Conservation (phyloP, 2,797 vertebrate species). For the Halcyon badia region DNA sequence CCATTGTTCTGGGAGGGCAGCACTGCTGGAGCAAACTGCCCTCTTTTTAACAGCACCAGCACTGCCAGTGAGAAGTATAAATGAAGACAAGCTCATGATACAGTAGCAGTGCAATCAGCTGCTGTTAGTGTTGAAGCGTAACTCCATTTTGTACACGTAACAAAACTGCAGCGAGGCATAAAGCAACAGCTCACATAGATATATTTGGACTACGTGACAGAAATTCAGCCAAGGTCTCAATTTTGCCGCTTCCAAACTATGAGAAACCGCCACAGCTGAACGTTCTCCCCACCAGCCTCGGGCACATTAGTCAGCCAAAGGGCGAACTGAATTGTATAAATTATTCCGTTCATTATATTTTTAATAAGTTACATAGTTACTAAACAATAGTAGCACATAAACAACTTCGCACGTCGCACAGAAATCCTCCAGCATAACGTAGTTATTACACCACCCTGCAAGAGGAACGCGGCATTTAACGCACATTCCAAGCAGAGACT, state of each 20-base stretch:
- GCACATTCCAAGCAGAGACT: background rate
- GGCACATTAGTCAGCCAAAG: background rate
- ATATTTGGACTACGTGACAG: rapidly evolving
- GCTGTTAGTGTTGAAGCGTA: rapidly evolving
- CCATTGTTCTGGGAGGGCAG: background rate
- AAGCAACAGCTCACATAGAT: background rate
- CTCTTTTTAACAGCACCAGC: background rate
- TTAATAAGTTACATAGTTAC: background rate
- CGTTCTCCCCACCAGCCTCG: rapidly evolving
- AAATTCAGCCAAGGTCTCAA: rapidly evolving
- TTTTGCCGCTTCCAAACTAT: rapidly evolving
- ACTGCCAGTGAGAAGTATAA: rapidly evolving
- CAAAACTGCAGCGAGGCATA: background rate
- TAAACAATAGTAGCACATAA: background rate
- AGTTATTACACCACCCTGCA: rapidly evolving
- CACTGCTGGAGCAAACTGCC: background rate
- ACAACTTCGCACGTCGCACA: background rate
- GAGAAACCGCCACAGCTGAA: background rate
- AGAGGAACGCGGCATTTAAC: background rate
- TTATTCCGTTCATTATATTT: background rate
- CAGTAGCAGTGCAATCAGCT: background rate
- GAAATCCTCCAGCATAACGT: background rate
- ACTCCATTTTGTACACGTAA: background rate
- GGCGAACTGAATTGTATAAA: background rate
- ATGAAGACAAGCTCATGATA: background rate